These are phyloP conservation scores for Sympetrum striolatum DNA, from an alignment of 2,888 invertebrate species.

Conservation along the genomic window DNA sequence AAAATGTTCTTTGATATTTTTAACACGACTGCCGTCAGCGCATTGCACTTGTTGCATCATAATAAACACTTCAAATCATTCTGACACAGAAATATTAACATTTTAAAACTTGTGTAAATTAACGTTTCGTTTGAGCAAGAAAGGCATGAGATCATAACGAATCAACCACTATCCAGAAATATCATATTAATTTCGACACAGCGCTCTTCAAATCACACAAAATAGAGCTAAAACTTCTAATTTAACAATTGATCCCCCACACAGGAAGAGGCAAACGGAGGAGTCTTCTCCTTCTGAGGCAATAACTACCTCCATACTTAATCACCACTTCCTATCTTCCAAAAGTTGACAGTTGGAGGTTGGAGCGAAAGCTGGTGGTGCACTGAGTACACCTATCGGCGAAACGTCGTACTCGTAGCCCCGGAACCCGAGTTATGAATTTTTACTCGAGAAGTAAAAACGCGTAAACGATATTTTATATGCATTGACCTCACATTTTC, in stretches of 20 bases:
- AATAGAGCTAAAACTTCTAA: not conserved
- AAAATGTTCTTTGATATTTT: slow-evolving; percentile 44
- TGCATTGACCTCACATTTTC: no score
- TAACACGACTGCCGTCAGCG: slow-evolving; percentile 33
- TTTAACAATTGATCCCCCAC: not conserved
- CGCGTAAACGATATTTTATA: no score
- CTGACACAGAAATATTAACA: not conserved
- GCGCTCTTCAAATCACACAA: not conserved
- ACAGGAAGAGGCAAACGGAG: not conserved
- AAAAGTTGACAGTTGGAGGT: not conserved
- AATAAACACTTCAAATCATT: slow-evolving; percentile 5
- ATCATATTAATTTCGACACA: not conserved
- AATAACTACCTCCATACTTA: not conserved
- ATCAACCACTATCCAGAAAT: not conserved
- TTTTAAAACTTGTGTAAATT: not conserved
- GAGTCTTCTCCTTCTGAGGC: not conserved
- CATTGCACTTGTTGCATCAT: slow-evolving; percentile 21
- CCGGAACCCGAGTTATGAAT: no score
- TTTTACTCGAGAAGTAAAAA: no score
- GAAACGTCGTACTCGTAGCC: not conserved
- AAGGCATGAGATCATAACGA: not conserved
- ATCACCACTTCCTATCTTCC: not conserved
- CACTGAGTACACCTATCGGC: not conserved
- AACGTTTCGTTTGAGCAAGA: not conserved
- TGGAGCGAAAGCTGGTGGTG: not conserved